Percentiles rank a stretch among this genome's conserved stretches.
Conservation (phyloP, 2,113 vertebrate genomes). For the Gavia stellata region DNA sequence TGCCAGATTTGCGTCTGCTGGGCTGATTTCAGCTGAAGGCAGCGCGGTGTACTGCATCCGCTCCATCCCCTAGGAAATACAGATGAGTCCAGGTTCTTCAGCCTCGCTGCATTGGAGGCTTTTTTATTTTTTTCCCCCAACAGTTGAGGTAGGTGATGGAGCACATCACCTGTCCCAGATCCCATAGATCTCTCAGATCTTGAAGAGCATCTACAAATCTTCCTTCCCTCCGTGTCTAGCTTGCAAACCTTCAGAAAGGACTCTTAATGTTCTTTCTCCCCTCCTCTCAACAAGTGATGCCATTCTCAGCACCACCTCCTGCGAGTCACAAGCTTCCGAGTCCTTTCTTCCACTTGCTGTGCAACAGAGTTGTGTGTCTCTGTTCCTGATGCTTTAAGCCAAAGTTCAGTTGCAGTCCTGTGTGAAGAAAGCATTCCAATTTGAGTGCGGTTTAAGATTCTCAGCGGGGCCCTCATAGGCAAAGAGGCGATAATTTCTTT, state of each 20-base stretch:
- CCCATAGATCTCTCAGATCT: background rate
- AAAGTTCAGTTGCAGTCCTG: background rate
- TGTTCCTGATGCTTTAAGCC: background rate
- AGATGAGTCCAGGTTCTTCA: background rate
- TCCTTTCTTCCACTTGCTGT: background rate
- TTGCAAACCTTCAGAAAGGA: background rate
- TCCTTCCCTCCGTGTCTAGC: background rate
- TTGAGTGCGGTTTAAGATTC: background rate
- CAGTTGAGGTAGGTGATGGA: background rate
- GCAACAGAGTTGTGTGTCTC: background rate
- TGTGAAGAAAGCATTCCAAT: background rate
- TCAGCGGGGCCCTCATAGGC: background rate
- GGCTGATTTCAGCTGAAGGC: background rate
- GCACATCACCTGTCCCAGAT: background rate
- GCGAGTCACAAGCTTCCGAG: background rate
- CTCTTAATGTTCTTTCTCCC: background rate
- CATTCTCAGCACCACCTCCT: background rate
- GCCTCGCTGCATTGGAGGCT: accelerated
- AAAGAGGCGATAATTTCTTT: background rate
- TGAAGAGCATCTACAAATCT: background rate
- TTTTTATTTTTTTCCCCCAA: background rate
- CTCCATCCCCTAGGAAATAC: background rate
- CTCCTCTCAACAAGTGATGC: background rate
- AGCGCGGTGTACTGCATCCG: background rate
- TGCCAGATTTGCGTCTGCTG: background rate